Base-by-base conservation (phyloP, 1,140 invertebrate genomes). In the Conus ventricosus region DNA sequence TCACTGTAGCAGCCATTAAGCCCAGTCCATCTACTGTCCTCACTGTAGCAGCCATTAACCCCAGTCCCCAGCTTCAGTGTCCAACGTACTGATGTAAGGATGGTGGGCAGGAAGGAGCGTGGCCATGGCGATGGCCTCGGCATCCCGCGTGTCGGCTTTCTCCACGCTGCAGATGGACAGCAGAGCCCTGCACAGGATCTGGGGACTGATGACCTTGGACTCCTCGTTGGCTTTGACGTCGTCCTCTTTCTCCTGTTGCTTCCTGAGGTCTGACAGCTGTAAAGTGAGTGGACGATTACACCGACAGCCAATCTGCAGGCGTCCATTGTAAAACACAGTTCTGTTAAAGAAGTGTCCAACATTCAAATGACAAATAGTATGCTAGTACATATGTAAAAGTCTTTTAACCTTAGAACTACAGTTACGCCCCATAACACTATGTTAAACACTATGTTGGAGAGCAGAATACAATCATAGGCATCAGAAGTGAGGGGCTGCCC, bases 41-140 rank as follows among this genome's bases (percentile, higher is more conserved):
- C 39, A 39, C 39, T 39, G 3, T 39, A 39, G 39, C 39, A 39
- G 3, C 39, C 39, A 39, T 39, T 39, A 39, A 39, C 39, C 39
- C 39, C 39, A 39, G 39, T 39, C 39, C 39, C 39, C 39, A 39
- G 39, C 39, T 39, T 39, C 39, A 39, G 39, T 39, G 39, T 39
- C 39, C 39, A 39, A 57, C 84, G 91, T 88, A 95, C 94, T 91
- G 75, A 95, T 92, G 85, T 89, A 93, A 20, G 94, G 94, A 91
- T 95, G 93, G 85, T 95, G 94, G 11, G 94, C 91, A 55, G 92
- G 89, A 2, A 93, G 60, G 7, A 95, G 82, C 2, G 93, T 90
- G 87, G 92, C 91, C 89, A 92, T 90, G 67, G 93, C 94, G 87
- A 95, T 92, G 67, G 90, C 87, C 87, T 93, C 92, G 55, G 92